These are phyloP conservation scores for Ceramica pisi DNA, from an alignment of 2,888 invertebrate genomes.

Conservation along the genomic window DNA sequence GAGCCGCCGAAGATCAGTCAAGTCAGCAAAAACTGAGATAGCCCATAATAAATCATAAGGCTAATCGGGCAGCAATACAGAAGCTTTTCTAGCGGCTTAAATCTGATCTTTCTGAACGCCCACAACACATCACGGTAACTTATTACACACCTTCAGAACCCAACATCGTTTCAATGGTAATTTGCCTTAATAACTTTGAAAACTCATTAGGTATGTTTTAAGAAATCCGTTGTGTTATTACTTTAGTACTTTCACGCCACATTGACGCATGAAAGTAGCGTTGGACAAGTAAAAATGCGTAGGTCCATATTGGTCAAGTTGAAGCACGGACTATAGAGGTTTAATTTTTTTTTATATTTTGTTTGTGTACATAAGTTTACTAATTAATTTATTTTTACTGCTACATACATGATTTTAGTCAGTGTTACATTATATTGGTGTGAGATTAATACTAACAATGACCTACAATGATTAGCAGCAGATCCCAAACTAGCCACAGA, in stretches of 20 bases:
- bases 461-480: too few relatives aligned
- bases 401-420: too few relatives aligned
- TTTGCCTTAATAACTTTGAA: constrained; percentile 88
- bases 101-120: constrained; percentile 68
- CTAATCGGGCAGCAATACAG: constrained; percentile 82
- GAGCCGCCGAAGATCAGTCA: constrained; percentile 62
- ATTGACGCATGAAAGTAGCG: constrained; percentile 28
- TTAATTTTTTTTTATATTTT: too few relatives aligned
- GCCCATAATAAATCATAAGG: constrained; percentile 80
- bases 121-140: constrained; percentile 76
- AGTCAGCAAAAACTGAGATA: constrained; percentile 64
- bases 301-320: constrained; percentile 36
- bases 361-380: not conserved
- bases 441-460: too few relatives aligned
- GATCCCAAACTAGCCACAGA: too few relatives aligned
- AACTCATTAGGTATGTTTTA: constrained; percentile 83
- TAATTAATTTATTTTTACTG: too few relatives aligned
- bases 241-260: constrained; percentile 56
- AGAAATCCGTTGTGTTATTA: constrained; percentile 71
- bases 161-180: constrained; percentile 79
- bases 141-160: constrained; percentile 82
- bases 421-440: too few relatives aligned
- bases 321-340: not conserved
- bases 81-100: constrained; percentile 80
- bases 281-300: constrained; percentile 24